A percentile compares a stretch with the other conserved stretches of the same genome.
Evolutionary conservation across 2,113 vertebrate genomes (phyloP).

Genomic region (Lamprotornis superbus): DNA sequence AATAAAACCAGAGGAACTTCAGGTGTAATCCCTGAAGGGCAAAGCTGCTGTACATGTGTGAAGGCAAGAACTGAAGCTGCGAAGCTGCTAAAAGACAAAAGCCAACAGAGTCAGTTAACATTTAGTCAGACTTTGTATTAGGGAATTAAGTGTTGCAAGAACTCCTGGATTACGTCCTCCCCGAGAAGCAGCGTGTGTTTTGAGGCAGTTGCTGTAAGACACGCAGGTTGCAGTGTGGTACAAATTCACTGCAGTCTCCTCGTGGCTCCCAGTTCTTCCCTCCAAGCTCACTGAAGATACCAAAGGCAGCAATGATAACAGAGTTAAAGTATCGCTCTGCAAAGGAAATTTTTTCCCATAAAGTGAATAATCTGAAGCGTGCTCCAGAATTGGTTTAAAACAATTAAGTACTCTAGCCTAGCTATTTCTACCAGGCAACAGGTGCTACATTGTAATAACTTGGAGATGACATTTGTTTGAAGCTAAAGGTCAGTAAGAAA

Average conservation of each 20-base stretch:
- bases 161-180: background rate
- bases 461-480: background rate
- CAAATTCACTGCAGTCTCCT: background rate
- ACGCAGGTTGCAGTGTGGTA: rapidly evolving
- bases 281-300: background rate
- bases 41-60: rapidly evolving
- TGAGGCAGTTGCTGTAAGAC: background rate
- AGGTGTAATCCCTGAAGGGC: background rate
- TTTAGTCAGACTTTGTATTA: background rate
- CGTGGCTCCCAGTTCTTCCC: background rate
- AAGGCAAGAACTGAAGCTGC: background rate
- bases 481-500: background rate
- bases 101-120: background rate
- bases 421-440: background rate
- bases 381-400: background rate
- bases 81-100: background rate
- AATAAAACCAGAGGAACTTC: background rate
- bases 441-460: background rate
- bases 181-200: rapidly evolving
- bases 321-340: background rate
- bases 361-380: background rate
- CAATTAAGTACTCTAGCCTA: background rate
- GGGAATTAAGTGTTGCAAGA: background rate
- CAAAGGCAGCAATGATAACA: background rate
- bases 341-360: background rate